Conservation (phyloP, 2,797 vertebrate species). For the Epinephelus coioides region DNA sequence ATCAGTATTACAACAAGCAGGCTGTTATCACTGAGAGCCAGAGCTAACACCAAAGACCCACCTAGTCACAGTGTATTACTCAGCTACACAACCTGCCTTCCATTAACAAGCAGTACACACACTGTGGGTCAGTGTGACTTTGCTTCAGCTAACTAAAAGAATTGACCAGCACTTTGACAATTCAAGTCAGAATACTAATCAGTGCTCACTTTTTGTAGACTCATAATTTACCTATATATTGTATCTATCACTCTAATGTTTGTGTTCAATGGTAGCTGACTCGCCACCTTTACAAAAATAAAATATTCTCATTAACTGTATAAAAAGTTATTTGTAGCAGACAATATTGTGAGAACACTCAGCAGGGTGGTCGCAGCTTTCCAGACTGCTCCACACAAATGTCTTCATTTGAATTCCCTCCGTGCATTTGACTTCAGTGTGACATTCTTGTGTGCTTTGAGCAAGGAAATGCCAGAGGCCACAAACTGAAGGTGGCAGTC, state of each 20-base stretch:
- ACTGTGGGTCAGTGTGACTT: neutral
- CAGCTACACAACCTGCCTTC: neutral
- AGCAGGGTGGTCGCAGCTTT: neutral
- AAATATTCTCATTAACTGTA: too few relatives aligned
- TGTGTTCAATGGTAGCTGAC: neutral
- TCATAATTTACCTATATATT: neutral
- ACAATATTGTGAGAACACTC: neutral
- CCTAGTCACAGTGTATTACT: conserved; percentile 57
- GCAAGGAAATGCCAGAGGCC: neutral
- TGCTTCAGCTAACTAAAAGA: neutral
- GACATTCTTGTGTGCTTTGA: neutral
- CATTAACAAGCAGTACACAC: neutral
- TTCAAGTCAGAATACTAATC: neutral
- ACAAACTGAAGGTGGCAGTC: neutral
- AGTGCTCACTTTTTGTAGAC: neutral
- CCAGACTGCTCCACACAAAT: neutral
- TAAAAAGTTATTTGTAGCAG: too few relatives aligned
- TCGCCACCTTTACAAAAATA: neutral
- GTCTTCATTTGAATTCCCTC: neutral
- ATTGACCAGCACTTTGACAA: too few relatives aligned
- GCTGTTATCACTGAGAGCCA: conserved; percentile 82
- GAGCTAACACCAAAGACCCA: conserved; percentile 72
- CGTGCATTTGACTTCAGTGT: neutral
- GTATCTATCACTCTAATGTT: neutral
- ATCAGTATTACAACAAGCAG: conserved; percentile 74